These are phyloP conservation scores for Diarsia mendica DNA, from an alignment of 2,888 invertebrate species.

Conservation along the genomic window DNA sequence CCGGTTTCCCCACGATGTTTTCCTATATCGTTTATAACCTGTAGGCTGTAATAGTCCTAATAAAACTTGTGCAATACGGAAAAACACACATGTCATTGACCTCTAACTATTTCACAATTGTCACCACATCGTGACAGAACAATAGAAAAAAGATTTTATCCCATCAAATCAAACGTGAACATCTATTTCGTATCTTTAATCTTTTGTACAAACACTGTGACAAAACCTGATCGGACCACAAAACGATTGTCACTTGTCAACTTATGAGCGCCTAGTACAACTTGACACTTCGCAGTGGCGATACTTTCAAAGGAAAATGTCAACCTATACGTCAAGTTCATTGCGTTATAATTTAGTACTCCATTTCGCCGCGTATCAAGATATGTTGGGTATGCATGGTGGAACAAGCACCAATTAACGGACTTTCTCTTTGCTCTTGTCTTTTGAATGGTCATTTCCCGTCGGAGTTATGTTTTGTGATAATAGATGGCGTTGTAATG, in stretches of 20 bases:
- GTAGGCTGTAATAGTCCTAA: neutral
- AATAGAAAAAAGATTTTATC: slow-evolving; percentile 25
- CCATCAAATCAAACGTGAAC: slow-evolving; percentile 47
- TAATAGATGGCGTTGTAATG: slow-evolving; percentile 44
- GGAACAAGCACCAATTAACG: slow-evolving; percentile 58
- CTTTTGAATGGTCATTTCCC: slow-evolving; percentile 53
- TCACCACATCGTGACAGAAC: slow-evolving; percentile 37
- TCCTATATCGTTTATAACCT: too few species aligned
- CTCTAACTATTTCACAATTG: slow-evolving; percentile 3
- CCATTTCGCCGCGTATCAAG: slow-evolving; percentile 1
- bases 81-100: neutral
- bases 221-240: slow-evolving; percentile 32
- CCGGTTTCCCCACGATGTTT: too few species aligned
- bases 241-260: slow-evolving; percentile 55
- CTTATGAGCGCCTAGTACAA: slow-evolving; percentile 22
- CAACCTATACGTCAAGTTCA: neutral
- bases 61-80: neutral
- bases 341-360: slow-evolving; percentile 11
- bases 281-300: slow-evolving; percentile 4
- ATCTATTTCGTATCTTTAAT: slow-evolving; percentile 48
- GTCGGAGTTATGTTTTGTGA: slow-evolving; percentile 35
- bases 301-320: slow-evolving; percentile 5
- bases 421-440: slow-evolving; percentile 65
- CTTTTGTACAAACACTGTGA: slow-evolving; percentile 46
- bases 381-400: slow-evolving; percentile 24